Evolutionary conservation across 2,113 vertebrate species (phyloP).

Genomic region (Serilophus lunatus): DNA sequence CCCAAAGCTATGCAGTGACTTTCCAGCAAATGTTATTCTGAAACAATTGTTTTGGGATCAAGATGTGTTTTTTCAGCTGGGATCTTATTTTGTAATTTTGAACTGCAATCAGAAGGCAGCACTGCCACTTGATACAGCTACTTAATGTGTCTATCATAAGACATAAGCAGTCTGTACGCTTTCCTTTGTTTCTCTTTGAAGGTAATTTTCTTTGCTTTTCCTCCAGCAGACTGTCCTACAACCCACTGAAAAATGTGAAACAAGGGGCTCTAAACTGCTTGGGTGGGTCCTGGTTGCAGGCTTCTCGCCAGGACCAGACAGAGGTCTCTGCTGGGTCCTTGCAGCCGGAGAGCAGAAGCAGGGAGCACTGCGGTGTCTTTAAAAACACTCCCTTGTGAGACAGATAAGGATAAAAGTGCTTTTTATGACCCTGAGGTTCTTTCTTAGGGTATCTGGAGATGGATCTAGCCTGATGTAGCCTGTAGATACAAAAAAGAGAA

Average conservation of each 20-base stretch:
- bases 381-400: not conserved
- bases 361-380: not conserved
- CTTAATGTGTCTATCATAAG: not conserved
- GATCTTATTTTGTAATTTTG: not conserved
- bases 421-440: not conserved
- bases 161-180: not conserved
- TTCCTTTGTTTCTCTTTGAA: not conserved
- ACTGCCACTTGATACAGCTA: not conserved
- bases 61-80: conserved; percentile 31
- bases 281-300: not conserved
- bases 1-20: conserved; percentile 14
- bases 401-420: not conserved
- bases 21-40: conserved; percentile 27
- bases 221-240: not conserved
- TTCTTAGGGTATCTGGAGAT: not conserved
- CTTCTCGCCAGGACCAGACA: not conserved
- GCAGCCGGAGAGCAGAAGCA: not conserved
- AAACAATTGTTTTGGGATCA: not conserved
- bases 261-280: not conserved
- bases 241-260: not conserved
- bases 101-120: not conserved
- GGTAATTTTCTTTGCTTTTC: not conserved
- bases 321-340: not conserved
- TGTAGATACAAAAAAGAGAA: not conserved
- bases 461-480: not conserved